Evolutionary conservation across 2,797 vertebrate genomes (phyloP).

Genomic region (Hemibagrus guttatus): DNA sequence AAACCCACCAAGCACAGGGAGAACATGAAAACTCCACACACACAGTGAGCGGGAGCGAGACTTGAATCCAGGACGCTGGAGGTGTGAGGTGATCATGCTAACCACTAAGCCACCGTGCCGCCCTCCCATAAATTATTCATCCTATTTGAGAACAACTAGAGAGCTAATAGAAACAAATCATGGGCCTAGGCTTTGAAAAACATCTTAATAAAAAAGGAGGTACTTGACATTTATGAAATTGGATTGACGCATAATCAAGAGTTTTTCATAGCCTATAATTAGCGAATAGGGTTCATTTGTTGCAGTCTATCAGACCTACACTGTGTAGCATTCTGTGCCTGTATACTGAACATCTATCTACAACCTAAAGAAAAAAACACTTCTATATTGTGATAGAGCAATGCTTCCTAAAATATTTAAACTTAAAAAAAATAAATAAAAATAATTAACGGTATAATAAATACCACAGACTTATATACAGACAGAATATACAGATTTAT

Average conservation of each 20-base stretch:
- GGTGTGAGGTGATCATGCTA: too few relatives aligned
- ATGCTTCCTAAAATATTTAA: background rate
- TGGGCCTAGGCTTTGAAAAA: background rate
- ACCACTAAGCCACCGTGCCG: too few relatives aligned
- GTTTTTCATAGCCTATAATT: slow-evolving; percentile 1
- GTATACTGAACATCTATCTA: background rate
- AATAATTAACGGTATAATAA: background rate
- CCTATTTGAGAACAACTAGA: background rate
- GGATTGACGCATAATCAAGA: slow-evolving; percentile 6
- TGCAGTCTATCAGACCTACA: background rate
- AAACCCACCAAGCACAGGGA: too few relatives aligned
- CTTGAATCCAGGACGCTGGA: too few relatives aligned
- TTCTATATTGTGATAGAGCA: background rate
- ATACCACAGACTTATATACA: background rate
- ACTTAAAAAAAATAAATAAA: too few relatives aligned
- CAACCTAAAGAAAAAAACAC: background rate
- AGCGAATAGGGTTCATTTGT: slow-evolving; percentile 3
- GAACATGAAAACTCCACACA: too few relatives aligned
- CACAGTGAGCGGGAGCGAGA: too few relatives aligned
- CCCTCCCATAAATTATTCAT: background rate
- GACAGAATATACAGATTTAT: slow-evolving; percentile 5
- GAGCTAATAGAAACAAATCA: slow-evolving; percentile 5
- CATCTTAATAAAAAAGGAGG: slow-evolving; percentile 26
- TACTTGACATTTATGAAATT: slow-evolving; percentile 24
- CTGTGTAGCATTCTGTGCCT: background rate